Evolutionary conservation across 2,888 invertebrate species (phyloP), one percentile per base, ranked within the genome.

Genomic region (Tetramorium bicarinatum): DNA sequence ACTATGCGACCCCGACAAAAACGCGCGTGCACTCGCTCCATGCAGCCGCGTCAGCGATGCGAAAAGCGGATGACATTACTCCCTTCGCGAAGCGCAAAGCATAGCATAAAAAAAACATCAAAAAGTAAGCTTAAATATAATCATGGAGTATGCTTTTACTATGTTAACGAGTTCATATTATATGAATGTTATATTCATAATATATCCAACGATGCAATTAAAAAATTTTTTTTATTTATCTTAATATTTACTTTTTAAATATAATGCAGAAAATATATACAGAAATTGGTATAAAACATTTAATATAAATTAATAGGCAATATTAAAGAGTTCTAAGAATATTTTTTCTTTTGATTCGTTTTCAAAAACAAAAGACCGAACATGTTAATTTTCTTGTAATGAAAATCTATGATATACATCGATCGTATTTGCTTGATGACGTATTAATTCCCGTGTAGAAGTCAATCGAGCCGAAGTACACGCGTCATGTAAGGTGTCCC

Each of bases 401-500:
- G 13, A n/a, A n/a, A n/a, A n/a, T n/a, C n/a, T n/a, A 18, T 69
- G 56, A 47, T 13, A 66, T 3, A 56, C 8, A 44, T 13, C 9
- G 49, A 79, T 59, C 44, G 47, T 38, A 34, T 44, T 69, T 34
- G 11, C 44, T 29, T 25, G 69, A 67, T 29, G 71, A 71, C 67
- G 9, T 80, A 80, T 80, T 80, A 72, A 80, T 47, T 80, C 13
- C 13, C 71, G 18, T 38, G 47, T 47, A 44, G 34, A 25, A 77
- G 69, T 75, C 83, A 79, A 62, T 49, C 49, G 77, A 72, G 67
- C 49, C 21, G 52, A 80, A 81, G 56, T 72, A 79, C 67, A 66
- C 56, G 79, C 64, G 67, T 79, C 82, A 69, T 83, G 87, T 87
- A 88, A 92, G 89, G 89, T 91, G 91, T 84, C 87, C 85, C 83